Evolutionary conservation across 1,140 invertebrate genomes (phyloP).

Genomic region (Agrypnia vestita): DNA sequence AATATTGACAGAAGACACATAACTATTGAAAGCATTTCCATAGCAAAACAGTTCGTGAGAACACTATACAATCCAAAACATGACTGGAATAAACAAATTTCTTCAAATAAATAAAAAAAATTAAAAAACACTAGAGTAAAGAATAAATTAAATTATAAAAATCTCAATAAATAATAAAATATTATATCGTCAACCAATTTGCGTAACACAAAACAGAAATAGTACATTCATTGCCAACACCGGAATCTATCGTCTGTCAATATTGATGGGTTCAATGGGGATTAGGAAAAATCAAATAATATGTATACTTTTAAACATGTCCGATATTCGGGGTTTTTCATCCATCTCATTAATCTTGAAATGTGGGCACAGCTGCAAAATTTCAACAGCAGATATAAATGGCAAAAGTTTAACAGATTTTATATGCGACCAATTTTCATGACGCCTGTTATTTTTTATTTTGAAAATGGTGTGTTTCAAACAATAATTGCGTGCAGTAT

Average conservation of each 20-base stretch:
- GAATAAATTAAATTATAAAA: slow-evolving; percentile 54
- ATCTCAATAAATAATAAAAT: slow-evolving; percentile 53
- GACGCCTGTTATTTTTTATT: no score
- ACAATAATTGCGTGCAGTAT: no score
- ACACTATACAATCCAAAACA: slow-evolving; percentile 55
- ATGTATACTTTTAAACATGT: slow-evolving; percentile 4
- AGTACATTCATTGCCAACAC: slow-evolving; percentile 56
- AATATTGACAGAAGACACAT: slow-evolving; percentile 60
- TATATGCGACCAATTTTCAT: no score
- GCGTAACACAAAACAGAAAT: slow-evolving; percentile 51
- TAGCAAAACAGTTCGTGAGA: slow-evolving; percentile 3
- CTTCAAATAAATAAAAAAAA: slow-evolving; percentile 48
- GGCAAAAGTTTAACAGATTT: no score
- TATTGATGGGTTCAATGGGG: slow-evolving; percentile 54
- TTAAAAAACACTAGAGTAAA: slow-evolving; percentile 48
- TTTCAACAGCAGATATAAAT: no score
- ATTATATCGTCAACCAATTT: slow-evolving; percentile 47
- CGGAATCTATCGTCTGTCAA: slow-evolving; percentile 60
- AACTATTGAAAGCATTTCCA: slow-evolving; percentile 29
- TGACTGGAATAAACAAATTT: slow-evolving; percentile 38
- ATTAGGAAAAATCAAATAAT: slow-evolving; percentile 32
- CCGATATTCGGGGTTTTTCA: neutral
- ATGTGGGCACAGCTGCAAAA: no score
- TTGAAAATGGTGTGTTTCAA: no score
- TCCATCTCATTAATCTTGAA: neutral